phyloP scores from a whole-genome alignment of 2,888 invertebrate genomes.

The Zelleria hepariella region DNA sequence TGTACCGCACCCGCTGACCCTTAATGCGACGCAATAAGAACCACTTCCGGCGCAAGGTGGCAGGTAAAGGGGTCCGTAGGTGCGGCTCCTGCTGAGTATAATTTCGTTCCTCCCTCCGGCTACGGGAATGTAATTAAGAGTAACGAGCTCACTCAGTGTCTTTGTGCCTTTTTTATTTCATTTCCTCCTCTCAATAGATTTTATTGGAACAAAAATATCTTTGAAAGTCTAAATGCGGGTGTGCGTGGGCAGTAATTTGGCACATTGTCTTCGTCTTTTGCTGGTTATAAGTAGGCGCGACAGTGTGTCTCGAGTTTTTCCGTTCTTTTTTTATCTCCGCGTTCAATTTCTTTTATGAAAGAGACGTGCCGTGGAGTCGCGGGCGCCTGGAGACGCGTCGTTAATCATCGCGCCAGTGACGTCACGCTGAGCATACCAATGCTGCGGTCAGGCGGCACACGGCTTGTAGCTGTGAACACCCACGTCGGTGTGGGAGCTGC shows the following conservation, averaged over 20 bases:
- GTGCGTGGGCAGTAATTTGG: not conserved
- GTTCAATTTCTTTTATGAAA: not conserved
- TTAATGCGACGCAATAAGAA: not conserved
- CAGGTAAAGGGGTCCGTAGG: not conserved
- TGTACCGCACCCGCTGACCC: not conserved
- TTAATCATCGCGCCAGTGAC: not conserved
- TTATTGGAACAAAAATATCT: not conserved
- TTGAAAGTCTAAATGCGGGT: not conserved
- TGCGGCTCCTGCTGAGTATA: not conserved
- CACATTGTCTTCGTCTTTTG: not conserved
- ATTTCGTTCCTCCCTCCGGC: not conserved
- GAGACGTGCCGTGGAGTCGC: not conserved
- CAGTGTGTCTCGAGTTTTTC: not conserved
- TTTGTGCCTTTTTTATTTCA: not conserved
- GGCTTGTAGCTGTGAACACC: too few species aligned
- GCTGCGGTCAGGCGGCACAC: not conserved
- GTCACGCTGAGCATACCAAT: not conserved
- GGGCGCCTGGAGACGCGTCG: not conserved
- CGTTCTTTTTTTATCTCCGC: not conserved
- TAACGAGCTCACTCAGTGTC: conserved; percentile 1
- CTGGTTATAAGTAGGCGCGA: not conserved
- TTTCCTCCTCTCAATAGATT: not conserved
- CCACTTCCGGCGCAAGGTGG: not conserved
- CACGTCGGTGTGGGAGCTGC: too few species aligned
- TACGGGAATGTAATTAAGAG: not conserved